Conservation (phyloP, 2,888 invertebrate genomes). For the Dolichomitus sp. region DNA sequence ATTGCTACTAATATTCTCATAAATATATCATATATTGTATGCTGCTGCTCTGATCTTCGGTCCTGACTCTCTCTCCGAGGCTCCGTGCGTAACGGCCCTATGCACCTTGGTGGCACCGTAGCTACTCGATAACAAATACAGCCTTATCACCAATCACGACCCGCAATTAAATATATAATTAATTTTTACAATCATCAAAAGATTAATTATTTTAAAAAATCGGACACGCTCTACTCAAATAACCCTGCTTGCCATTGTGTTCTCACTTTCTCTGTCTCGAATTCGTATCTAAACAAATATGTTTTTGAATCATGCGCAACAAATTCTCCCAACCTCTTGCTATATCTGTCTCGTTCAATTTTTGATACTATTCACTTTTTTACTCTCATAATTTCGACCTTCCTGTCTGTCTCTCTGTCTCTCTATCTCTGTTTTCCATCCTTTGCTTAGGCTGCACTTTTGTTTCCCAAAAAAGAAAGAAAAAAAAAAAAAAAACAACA, state of each 20-base stretch:
- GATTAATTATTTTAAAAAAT: constrained; percentile 65
- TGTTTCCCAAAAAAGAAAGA: constrained; percentile 34
- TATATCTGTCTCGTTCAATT: constrained; percentile 55
- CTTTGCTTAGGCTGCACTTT: constrained; percentile 66
- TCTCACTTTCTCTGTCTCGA: constrained; percentile 73
- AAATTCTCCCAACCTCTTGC: constrained; percentile 42
- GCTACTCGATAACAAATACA: constrained; percentile 44
- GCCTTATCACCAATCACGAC: constrained; percentile 22
- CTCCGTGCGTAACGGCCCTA: constrained; percentile 76
- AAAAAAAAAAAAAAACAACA: constrained; percentile 16
- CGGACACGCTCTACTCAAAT: constrained; percentile 76
- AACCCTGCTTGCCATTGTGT: constrained; percentile 83
- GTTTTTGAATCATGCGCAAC: constrained; percentile 42
- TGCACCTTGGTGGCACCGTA: constrained; percentile 63
- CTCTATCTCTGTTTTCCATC: constrained; percentile 44
- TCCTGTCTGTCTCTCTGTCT: constrained; percentile 70
- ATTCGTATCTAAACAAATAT: constrained; percentile 40
- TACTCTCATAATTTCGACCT: constrained; percentile 65
- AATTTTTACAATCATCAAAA: constrained; percentile 16
- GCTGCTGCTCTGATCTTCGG: constrained; percentile 84
- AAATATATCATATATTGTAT: constrained; percentile 68
- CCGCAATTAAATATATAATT: not conserved
- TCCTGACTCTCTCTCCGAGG: constrained; percentile 85
- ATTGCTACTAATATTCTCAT: constrained; percentile 65
- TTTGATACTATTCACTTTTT: constrained; percentile 46